phyloP scores from a whole-genome alignment of 2,797 vertebrate genomes.

The Arnoldichthys spilopterus region DNA sequence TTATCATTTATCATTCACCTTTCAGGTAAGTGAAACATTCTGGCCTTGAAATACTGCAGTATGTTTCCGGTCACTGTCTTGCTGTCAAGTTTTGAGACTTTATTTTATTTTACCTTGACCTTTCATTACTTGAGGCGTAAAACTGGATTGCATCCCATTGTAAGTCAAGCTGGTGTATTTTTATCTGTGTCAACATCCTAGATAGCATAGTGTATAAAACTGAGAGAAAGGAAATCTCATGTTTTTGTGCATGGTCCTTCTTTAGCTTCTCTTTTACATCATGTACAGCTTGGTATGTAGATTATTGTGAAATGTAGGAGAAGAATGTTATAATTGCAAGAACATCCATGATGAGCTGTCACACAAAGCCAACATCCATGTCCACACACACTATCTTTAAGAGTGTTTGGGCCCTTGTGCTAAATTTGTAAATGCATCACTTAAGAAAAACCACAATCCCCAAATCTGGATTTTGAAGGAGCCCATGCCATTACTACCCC shows the following conservation, averaged over 20 bases:
- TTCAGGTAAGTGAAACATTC: not conserved
- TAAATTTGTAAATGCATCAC: not conserved
- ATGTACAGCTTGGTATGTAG: too few relatives aligned
- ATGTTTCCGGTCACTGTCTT: not conserved
- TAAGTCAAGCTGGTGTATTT: not conserved
- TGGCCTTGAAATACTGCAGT: not conserved
- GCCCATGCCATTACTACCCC: not conserved
- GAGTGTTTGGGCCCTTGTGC: not conserved
- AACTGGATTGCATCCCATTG: too few relatives aligned
- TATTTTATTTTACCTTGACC: not conserved
- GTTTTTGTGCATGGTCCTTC: too few relatives aligned
- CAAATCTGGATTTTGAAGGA: not conserved
- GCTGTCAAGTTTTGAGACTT: not conserved
- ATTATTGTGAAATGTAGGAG: not conserved
- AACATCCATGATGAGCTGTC: not conserved
- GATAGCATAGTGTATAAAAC: not conserved
- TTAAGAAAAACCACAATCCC: not conserved
- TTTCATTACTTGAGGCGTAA: too few relatives aligned
- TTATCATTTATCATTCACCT: not conserved
- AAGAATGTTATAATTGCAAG: not conserved
- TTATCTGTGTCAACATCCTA: not conserved
- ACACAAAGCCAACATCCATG: not conserved
- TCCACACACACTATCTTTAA: not conserved
- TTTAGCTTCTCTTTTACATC: not conserved
- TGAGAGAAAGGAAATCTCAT: too few relatives aligned